These are phyloP conservation scores for Malachius bipustulatus DNA, from an alignment of 2,888 invertebrate species.

Conservation along the genomic window DNA sequence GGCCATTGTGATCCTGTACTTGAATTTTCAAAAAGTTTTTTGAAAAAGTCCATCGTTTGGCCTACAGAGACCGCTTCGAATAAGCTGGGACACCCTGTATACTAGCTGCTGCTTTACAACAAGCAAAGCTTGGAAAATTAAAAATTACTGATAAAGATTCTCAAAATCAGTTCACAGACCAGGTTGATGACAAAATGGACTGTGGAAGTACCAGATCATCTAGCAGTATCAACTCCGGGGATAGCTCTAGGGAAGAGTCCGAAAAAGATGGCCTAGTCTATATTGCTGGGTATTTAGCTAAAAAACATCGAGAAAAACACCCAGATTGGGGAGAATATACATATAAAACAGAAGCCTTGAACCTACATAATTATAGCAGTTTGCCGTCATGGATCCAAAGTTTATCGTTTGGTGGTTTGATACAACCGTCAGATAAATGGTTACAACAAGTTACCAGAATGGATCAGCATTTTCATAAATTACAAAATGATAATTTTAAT, in stretches of 20 bases:
- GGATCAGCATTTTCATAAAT: slow-evolving; percentile 1
- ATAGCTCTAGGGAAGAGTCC: too few relatives aligned
- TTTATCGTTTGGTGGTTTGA: neutral
- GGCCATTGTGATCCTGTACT: too few relatives aligned
- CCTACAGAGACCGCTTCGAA: too few relatives aligned
- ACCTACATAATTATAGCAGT: neutral
- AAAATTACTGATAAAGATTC: too few relatives aligned
- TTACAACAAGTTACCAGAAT: neutral
- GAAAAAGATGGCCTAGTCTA: slow-evolving; percentile 4
- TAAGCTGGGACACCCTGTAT: too few relatives aligned
- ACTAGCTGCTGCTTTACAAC: neutral
- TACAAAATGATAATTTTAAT: neutral
- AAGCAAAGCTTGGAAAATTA: neutral
- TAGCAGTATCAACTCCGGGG: too few relatives aligned
- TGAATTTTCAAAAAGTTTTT: too few relatives aligned
- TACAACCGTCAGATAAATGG: neutral
- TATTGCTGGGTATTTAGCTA: slow-evolving; percentile 3
- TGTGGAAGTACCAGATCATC: too few relatives aligned
- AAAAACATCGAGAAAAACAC: neutral
- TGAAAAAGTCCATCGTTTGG: too few relatives aligned
- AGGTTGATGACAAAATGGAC: too few relatives aligned
- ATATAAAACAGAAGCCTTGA: too few relatives aligned
- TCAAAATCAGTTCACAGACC: too few relatives aligned
- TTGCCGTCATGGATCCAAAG: neutral
- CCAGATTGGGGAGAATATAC: slow-evolving; percentile 2